Evolutionary conservation across 2,888 invertebrate species (phyloP), one percentile per base, ranked within the genome.

Genomic region (Cheilosia soror): DNA sequence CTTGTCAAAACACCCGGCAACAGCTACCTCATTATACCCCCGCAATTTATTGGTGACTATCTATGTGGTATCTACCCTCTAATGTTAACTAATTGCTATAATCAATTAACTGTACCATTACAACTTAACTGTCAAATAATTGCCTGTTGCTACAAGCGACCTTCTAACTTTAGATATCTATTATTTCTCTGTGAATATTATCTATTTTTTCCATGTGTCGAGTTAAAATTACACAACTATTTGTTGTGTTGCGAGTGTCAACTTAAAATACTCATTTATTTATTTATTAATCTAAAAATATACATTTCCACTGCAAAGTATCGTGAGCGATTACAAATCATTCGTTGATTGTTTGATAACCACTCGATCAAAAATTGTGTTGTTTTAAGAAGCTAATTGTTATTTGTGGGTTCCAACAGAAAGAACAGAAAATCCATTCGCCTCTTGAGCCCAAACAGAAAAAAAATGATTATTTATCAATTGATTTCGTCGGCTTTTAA

Each of bases 331-430:
- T 60, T 60, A 15, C 6, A 44, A 44, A 60, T 42, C 60, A 60
- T 42, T 58, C 29, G n/a, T n/a, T n/a, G 42, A 31, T 47, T 47
- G 47, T 62, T 62, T 62, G 15, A 44, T 44, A 62, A 27, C 11
- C 62, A 20, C 29, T 29, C 44, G 29, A 62, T 2, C n/a, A n/a
- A 27, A 58, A 7, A 47, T 15, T 27, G 7, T 44, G 15, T 40
- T 58, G n/a, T 4, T 42, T 60, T 27, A 29, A 62, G 29, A 44
- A 29, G 27, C 15, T 0, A 31, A 47, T 62, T 15, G 6, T 3
- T 62, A 40, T 15, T 62, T 62, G 29, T 25, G 37, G 2, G 2
- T 58, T 42, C 27, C 58, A 33, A 20, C 55, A 20, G 55, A 11
- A 57, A 13, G 3, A 57, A 57, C 33, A 15, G 4, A 33, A 33